Evolutionary conservation across 35 echinoderm and acorn worm genomes (phyloP), one percentile per base, ranked within the genome.

Genomic region (Holothuria glaberrima): DNA sequence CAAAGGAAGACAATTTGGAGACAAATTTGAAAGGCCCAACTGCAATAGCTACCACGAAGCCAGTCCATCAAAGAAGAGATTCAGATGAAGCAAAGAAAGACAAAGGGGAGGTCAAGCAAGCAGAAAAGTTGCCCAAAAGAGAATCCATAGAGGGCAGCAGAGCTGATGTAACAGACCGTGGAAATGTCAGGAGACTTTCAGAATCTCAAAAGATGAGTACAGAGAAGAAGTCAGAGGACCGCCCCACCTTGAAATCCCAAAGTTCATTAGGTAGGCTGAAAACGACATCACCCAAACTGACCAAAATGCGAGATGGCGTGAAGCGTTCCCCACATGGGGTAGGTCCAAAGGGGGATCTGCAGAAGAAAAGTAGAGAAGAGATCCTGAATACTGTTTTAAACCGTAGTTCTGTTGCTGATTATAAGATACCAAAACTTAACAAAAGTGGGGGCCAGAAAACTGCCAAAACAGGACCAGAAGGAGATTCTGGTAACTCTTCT

Each of bases 351-450:
- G 56, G 26, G 22, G 80, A 84, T 63, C 6, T 84, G 30, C 80
- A 63, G 25, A 88, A 92, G 71, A 45, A 56, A 65, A 66, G 85
- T 92, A 19, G 68, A 60, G 73, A 62, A 52, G 31, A 77, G 27
- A 75, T 86, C 57, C 20, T 75, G 30, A 60, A 69, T 35, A 65
- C 57, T 74, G 71, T 92, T 31, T 52, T 92, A 12, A 70, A 84
- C 9, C 88, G 58, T 31, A 36, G 14, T 20, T 67, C 61, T 48
- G 68, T 92, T n/a, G 34, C 67, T 58, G 72, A 63, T 27, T 57
- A 86, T 30, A 86, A 75, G 38, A 92, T 92, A 62, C 90, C 90
- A 88, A 92, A 92, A 30, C 44, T 92, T 22, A 87, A 71, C 24
- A 92, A 92, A 86, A 45, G 64, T 31, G 18, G 66, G 34, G 71